Evolutionary conservation across 2,113 vertebrate species (phyloP).

Genomic region (Plectropomus leopardus): DNA sequence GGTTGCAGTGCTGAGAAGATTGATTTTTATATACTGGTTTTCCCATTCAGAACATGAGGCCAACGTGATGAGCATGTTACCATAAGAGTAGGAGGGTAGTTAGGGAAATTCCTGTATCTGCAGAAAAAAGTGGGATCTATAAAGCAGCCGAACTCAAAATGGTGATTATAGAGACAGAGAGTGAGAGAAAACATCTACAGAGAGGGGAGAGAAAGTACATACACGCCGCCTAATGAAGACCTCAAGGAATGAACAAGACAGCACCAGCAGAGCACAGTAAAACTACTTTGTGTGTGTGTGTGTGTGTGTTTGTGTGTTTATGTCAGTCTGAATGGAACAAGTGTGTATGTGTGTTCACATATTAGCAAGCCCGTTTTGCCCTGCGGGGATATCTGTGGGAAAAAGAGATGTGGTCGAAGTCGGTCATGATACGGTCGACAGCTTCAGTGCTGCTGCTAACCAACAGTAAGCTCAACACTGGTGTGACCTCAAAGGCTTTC

Average conservation of each 20-base stretch:
- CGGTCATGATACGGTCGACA: not conserved
- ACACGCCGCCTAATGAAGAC: slow-evolving; percentile 63
- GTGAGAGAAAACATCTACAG: slow-evolving; percentile 4
- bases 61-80: slow-evolving; percentile 1
- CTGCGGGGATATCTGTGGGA: not conserved
- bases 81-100: not conserved
- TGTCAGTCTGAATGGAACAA: too few species aligned
- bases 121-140: slow-evolving; percentile 16
- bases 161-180: slow-evolving; percentile 18
- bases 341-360: slow-evolving; percentile 16
- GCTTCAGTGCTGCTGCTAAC: slow-evolving; percentile 15
- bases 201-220: slow-evolving; percentile 36
- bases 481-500: not conserved
- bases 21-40: slow-evolving; percentile 67
- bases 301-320: slow-evolving; percentile 27
- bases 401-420: not conserved
- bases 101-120: slow-evolving; percentile 26
- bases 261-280: slow-evolving; percentile 71
- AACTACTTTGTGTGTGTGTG: slow-evolving; percentile 22
- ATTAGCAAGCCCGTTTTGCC: not conserved
- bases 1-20: slow-evolving; percentile 35
- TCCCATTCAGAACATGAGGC: slow-evolving; percentile 44
- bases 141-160: slow-evolving; percentile 40
- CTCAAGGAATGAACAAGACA: slow-evolving; percentile 67
- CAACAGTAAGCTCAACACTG: not conserved